These are phyloP conservation scores for Alviniconcha marisindica DNA, from an alignment of 1,140 invertebrate species.

Conservation along the genomic window DNA sequence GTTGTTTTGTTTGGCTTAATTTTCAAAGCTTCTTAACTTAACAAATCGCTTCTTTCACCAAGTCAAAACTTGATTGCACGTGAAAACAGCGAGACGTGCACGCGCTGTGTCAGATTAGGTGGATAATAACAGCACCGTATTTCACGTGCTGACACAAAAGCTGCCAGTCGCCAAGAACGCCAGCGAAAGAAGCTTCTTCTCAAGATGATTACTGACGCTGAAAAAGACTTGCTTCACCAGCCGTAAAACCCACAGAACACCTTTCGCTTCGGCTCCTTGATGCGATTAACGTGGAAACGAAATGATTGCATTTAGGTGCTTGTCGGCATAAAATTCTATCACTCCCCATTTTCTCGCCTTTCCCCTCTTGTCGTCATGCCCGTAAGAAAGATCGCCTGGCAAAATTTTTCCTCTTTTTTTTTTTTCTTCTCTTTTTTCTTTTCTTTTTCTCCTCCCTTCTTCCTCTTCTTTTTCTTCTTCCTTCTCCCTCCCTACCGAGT, in stretches of 20 bases:
- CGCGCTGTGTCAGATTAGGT: not conserved
- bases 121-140: not conserved
- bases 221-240: conserved; percentile 14
- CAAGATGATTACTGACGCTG: conserved; percentile 29
- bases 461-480: not conserved
- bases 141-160: conserved; percentile 33
- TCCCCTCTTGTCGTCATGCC: not conserved
- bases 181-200: not conserved
- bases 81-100: conserved; percentile 13
- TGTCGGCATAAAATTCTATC: conserved; percentile 38
- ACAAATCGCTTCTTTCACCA: not conserved
- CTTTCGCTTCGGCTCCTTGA: conserved; percentile 31
- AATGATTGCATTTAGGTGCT: conserved; percentile 40
- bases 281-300: conserved; percentile 36
- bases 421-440: not conserved
- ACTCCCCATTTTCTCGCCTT: conserved; percentile 3
- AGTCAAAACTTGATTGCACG: not conserved
- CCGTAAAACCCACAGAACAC: conserved; percentile 27
- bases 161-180: not conserved
- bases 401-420: not conserved
- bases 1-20: not conserved
- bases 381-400: conserved; percentile 30
- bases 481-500: not conserved
- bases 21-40: conserved; percentile 4
- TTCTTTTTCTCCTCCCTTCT: not conserved